Evolutionary conservation across 2,797 vertebrate species (phyloP).

Genomic region (Enteromius argenteus): DNA sequence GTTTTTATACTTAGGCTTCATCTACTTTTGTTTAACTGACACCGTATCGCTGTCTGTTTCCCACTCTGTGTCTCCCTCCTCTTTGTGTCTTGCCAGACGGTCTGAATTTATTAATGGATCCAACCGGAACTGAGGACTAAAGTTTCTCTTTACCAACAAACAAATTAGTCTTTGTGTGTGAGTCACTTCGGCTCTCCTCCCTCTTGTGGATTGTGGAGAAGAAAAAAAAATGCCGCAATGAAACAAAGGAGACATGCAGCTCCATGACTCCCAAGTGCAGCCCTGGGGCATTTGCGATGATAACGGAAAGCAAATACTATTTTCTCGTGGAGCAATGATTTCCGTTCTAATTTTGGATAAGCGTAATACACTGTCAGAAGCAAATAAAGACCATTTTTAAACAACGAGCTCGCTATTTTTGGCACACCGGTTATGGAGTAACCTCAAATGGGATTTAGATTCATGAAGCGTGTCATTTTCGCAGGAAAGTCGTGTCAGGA

Average conservation of each 20-base stretch:
- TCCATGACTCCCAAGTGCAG: slow-evolving; percentile 75
- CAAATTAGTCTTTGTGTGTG: slow-evolving; percentile 84
- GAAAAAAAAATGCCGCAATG: slow-evolving; percentile 80
- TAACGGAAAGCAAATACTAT: slow-evolving; percentile 80
- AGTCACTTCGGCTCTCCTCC: slow-evolving; percentile 70
- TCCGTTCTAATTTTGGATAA: slow-evolving; percentile 79
- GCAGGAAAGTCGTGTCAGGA: slow-evolving; percentile 32
- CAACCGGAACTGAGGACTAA: slow-evolving; percentile 78
- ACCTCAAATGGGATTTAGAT: slow-evolving; percentile 56
- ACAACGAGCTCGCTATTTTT: slow-evolving; percentile 71
- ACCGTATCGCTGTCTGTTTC: slow-evolving; percentile 60
- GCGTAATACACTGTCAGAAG: slow-evolving; percentile 66
- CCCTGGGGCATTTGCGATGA: slow-evolving; percentile 76
- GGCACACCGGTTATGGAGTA: slow-evolving; percentile 62
- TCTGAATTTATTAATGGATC: slow-evolving; percentile 78
- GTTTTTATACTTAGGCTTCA: background rate
- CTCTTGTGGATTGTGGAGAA: slow-evolving; percentile 63
- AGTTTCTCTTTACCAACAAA: slow-evolving; percentile 84
- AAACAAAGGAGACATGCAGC: slow-evolving; percentile 83
- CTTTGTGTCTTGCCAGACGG: slow-evolving; percentile 62
- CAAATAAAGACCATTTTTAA: slow-evolving; percentile 71
- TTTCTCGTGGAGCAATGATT: slow-evolving; percentile 76
- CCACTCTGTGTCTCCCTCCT: slow-evolving; percentile 11
- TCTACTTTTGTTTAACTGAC: slow-evolving; percentile 57
- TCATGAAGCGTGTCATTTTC: slow-evolving; percentile 50